Conservation (phyloP, 2,888 invertebrate species). For the Drosophila ezoana region DNA sequence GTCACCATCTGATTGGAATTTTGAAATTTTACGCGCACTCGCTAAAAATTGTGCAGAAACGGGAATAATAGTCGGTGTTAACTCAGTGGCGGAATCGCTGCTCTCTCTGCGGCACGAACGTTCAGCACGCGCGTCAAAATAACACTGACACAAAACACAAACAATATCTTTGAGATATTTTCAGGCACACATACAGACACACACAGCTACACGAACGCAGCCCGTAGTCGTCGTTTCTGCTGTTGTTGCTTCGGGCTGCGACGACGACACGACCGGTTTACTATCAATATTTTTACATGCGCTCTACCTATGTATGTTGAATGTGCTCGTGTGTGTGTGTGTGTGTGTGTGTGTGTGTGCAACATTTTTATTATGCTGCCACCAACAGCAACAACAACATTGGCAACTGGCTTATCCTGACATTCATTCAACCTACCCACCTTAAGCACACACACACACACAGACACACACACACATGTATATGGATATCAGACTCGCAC, state of each 20-base stretch:
- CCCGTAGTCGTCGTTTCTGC: slow-evolving; percentile 44
- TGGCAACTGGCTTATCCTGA: slow-evolving; percentile 64
- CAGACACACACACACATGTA: slow-evolving; percentile 39
- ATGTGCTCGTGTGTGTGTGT: not conserved
- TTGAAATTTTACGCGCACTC: slow-evolving; percentile 34
- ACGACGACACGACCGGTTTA: slow-evolving; percentile 63
- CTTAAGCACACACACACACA: slow-evolving; percentile 61
- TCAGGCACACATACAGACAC: slow-evolving; percentile 44
- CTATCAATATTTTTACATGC: slow-evolving; percentile 60
- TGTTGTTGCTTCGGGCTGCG: slow-evolving; percentile 55
- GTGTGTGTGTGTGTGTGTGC: slow-evolving; percentile 48
- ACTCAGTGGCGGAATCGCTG: slow-evolving; percentile 48
- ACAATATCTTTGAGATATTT: slow-evolving; percentile 79
- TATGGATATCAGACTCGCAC: slow-evolving; percentile 43
- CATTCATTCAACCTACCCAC: slow-evolving; percentile 80
- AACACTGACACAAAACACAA: slow-evolving; percentile 85
- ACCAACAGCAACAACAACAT: slow-evolving; percentile 43
- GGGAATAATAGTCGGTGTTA: slow-evolving; percentile 39
- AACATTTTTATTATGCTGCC: slow-evolving; percentile 75
- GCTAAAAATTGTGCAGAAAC: slow-evolving; percentile 31
- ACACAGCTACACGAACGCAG: slow-evolving; percentile 35
- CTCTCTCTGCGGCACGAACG: slow-evolving; percentile 78
- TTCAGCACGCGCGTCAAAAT: slow-evolving; percentile 85
- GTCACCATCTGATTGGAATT: slow-evolving; percentile 49
- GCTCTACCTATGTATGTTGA: slow-evolving; percentile 16